Conservation (phyloP, 2,113 vertebrate genomes). For the Chaetorhynchus papuensis region DNA sequence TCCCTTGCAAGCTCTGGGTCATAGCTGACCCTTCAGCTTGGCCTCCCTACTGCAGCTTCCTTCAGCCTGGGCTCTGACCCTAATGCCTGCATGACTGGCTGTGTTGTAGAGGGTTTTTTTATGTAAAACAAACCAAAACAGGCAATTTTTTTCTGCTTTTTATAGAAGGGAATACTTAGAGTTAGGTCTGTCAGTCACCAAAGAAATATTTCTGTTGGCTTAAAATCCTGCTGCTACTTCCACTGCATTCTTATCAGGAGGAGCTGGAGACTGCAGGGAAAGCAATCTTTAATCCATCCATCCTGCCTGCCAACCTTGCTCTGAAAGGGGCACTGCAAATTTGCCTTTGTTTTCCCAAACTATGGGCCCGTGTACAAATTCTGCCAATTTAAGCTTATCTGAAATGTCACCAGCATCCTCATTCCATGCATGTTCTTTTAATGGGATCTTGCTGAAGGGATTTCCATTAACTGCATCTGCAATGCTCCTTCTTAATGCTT, state of each 20-base stretch:
- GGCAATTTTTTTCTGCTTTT: neutral
- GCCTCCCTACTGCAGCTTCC: neutral
- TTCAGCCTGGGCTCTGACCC: neutral
- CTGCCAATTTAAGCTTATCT: neutral
- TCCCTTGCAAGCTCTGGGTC: neutral
- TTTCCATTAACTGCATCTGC: neutral
- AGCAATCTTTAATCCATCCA: neutral
- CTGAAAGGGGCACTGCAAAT: neutral
- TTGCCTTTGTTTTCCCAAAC: neutral
- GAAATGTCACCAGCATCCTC: neutral
- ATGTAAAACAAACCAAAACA: neutral
- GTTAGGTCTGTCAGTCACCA: neutral
- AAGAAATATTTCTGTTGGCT: neutral
- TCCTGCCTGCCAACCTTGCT: neutral
- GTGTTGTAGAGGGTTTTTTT: neutral
- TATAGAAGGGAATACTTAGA: neutral
- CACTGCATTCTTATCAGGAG: neutral
- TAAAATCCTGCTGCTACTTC: neutral
- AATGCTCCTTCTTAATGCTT: neutral
- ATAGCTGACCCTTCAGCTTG: rapidly evolving
- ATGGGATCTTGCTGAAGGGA: neutral
- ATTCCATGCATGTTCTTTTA: rapidly evolving
- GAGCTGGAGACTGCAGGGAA: neutral
- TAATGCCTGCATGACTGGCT: rapidly evolving
- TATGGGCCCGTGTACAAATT: neutral